These are phyloP conservation scores for Drosophila setifemur DNA, from an alignment of 1,140 invertebrate species.

Conservation along the genomic window DNA sequence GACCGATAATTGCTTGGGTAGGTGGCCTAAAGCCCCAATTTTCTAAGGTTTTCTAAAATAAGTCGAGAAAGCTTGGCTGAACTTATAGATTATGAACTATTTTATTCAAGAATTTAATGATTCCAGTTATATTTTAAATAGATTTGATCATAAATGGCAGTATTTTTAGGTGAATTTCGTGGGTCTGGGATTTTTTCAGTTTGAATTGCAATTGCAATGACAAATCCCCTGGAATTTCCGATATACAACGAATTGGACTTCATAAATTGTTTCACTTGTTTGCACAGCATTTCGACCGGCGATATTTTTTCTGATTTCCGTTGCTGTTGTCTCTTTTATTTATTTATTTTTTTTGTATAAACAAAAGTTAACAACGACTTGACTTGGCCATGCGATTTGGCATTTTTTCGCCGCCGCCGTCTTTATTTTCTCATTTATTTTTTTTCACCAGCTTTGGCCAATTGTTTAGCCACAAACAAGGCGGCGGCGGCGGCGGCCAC, in stretches of 20 bases:
- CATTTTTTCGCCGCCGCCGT: slow-evolving; percentile 43
- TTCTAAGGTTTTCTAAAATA: slow-evolving; percentile 22
- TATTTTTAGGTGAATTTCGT: slow-evolving; percentile 7
- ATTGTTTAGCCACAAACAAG: slow-evolving; percentile 65
- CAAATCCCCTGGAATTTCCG: slow-evolving; percentile 12
- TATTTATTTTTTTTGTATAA: slow-evolving; percentile 49
- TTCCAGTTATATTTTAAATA: background rate
- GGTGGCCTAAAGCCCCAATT: background rate
- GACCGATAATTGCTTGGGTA: slow-evolving; percentile 22
- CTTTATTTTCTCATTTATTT: slow-evolving; percentile 22
- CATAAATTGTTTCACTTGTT: slow-evolving; percentile 65
- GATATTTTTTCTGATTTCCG: slow-evolving; percentile 42
- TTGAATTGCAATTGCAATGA: slow-evolving; percentile 3
- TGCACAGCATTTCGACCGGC: slow-evolving; percentile 59
- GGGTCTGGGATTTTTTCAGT: background rate
- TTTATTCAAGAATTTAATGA: background rate
- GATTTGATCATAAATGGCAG: too few species aligned
- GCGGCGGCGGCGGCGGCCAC: slow-evolving; percentile 49
- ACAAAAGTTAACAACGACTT: slow-evolving; percentile 63
- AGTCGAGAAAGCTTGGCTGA: background rate
- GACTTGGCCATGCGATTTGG: slow-evolving; percentile 62
- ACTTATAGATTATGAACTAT: background rate
- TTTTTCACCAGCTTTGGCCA: slow-evolving; percentile 44
- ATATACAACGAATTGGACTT: slow-evolving; percentile 30
- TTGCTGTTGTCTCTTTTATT: slow-evolving; percentile 38